phyloP scores from a whole-genome alignment of 2,113 vertebrate genomes.

The Arvicanthis niloticus region DNA sequence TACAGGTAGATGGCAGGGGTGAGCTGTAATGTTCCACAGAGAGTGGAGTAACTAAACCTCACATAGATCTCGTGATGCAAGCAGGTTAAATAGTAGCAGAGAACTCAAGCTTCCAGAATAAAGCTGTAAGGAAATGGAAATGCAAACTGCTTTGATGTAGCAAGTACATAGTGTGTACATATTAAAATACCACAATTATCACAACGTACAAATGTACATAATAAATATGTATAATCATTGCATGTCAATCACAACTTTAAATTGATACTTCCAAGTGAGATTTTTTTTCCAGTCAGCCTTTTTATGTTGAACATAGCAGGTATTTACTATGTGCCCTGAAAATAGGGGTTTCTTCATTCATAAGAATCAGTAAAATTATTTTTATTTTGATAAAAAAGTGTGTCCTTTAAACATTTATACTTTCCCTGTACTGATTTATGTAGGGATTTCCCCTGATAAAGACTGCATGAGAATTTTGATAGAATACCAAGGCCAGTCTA shows the following conservation, averaged over 20 bases:
- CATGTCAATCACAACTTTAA: background rate
- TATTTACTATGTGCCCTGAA: background rate
- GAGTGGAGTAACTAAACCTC: background rate
- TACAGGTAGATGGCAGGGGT: background rate
- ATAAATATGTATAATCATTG: background rate
- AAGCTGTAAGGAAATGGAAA: background rate
- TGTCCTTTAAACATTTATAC: slow-evolving; percentile 34
- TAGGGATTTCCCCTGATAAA: slow-evolving; percentile 12
- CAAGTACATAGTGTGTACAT: background rate
- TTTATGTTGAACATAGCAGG: background rate
- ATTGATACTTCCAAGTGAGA: slow-evolving; percentile 7
- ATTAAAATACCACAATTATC: background rate
- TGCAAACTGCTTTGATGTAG: background rate
- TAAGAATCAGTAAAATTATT: slow-evolving; percentile 32
- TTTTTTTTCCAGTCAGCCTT: slow-evolving; percentile 21
- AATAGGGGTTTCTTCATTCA: background rate
- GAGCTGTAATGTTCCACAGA: background rate
- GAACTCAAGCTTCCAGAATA: background rate
- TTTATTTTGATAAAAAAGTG: slow-evolving; percentile 30
- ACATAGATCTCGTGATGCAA: background rate
- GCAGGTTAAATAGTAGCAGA: background rate
- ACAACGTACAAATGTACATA: background rate
- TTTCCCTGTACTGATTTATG: slow-evolving; percentile 26
- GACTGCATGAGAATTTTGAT: slow-evolving; percentile 33
- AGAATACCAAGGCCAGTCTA: background rate